Conservation (phyloP, 2,797 vertebrate genomes). For the Dermochelys coriacea region DNA sequence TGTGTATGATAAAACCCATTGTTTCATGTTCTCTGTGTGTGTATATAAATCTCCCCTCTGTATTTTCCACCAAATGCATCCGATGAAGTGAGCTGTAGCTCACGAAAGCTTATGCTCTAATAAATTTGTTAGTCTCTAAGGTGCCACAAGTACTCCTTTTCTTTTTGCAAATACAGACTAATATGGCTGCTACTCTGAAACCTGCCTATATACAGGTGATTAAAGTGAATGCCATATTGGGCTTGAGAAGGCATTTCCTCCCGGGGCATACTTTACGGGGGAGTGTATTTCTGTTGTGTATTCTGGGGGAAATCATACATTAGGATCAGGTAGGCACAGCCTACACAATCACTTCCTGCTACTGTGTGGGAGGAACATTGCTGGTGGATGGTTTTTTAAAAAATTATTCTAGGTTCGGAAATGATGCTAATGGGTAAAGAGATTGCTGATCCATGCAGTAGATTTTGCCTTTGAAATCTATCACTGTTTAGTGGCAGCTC, state of each 20-base stretch:
- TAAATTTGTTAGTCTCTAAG: too few species aligned
- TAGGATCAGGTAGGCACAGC: not conserved
- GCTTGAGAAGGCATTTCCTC: not conserved
- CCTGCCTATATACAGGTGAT: rapidly evolving
- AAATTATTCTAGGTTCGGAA: conserved; percentile 19
- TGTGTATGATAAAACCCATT: too few species aligned
- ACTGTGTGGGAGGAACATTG: not conserved
- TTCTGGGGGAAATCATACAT: not conserved
- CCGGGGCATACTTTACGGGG: not conserved
- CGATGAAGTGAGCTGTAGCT: too few species aligned
- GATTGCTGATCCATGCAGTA: not conserved
- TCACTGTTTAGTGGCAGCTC: not conserved
- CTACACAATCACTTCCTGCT: not conserved
- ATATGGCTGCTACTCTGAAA: too few species aligned
- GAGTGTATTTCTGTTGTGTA: not conserved
- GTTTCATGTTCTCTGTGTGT: too few species aligned
- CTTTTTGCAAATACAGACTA: too few species aligned
- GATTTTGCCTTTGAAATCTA: conserved; percentile 16
- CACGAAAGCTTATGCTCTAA: too few species aligned
- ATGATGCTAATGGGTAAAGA: not conserved
- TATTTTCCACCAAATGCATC: too few species aligned
- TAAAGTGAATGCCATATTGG: not conserved
- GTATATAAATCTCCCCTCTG: too few species aligned
- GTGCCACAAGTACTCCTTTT: too few species aligned
- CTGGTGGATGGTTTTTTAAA: not conserved